These are phyloP conservation scores for Heterocephalus glaber DNA, from an alignment of 2,113 vertebrate genomes.

Conservation along the genomic window DNA sequence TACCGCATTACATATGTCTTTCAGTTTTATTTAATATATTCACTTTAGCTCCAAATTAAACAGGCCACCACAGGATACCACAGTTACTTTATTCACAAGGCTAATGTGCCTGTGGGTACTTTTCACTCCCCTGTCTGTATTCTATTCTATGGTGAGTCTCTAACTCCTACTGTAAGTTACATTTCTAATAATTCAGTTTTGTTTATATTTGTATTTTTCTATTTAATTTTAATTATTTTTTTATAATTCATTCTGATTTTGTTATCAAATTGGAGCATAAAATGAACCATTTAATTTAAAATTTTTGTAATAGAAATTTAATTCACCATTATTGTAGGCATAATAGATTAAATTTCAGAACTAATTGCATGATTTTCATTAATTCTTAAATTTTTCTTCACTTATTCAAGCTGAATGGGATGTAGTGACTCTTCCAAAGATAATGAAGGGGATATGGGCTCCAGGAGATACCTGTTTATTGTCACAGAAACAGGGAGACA, in stretches of 20 bases:
- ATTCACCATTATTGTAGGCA: not conserved
- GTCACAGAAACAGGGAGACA: not conserved
- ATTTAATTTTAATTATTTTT: not conserved
- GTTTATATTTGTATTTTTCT: not conserved
- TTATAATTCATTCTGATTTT: not conserved
- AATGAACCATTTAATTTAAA: not conserved
- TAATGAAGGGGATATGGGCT: rapidly evolving
- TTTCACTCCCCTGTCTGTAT: not conserved
- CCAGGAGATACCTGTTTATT: rapidly evolving
- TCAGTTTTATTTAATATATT: constrained; percentile 6
- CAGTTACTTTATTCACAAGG: not conserved
- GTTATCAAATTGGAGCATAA: not conserved
- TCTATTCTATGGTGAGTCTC: not conserved
- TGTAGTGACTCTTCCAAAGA: not conserved
- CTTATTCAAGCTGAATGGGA: not conserved
- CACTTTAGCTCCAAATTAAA: not conserved
- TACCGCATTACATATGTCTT: not conserved
- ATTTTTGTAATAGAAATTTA: not conserved
- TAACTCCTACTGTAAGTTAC: not conserved
- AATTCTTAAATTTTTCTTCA: not conserved
- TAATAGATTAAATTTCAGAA: not conserved
- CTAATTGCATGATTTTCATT: not conserved
- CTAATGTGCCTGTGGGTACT: not conserved
- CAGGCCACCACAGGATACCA: not conserved
- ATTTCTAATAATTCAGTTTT: not conserved